Evolutionary conservation across 1,140 invertebrate species (phyloP), one percentile per base, ranked within the genome.

Genomic region (Dinothrombium tinctorium): DNA sequence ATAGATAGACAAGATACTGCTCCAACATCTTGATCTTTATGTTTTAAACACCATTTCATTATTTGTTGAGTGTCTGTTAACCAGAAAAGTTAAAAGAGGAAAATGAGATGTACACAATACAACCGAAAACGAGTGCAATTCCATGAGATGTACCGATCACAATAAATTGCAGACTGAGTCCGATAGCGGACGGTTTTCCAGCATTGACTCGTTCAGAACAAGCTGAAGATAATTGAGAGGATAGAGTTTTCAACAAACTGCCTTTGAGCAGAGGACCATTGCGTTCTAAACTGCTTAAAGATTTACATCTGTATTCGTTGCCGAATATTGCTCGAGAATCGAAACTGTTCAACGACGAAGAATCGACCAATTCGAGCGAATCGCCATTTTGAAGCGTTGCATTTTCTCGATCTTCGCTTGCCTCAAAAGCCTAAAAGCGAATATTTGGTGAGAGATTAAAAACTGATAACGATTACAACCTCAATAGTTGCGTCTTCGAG

Each of bases 141-240:
- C 87, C 86, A 61, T 90, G 82, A 28, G 81, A 84, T 29, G 86
- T 94, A 25, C 89, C 87, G 35, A 94, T 69, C 15, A 76, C 78
- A 47, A 90, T 73, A 35, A 24, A 39, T 3, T 17, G 14, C 4
- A 7, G 31, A 28, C 45, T 29, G 52, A 53, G 50, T 52, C 59
- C 58, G 47, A 67, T 56, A 17, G 78, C 71, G 49, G 81, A 84
- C 2, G 84, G 79, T 41, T 76, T 66, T 19, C 86, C 86, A 40
- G 81, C 78, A 61, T 81, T 75, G 17, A 87, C 76, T 47, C 78
- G 68, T 49, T 90, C 82, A 41, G 69, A 65, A 15, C 40, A 40
- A 15, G 78, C 78, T 17, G 76, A 78, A 14, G 66, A 59, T n/a
- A 87, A 63, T 59, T 86, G 81, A 19, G 76, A 65, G n/a, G 80